These are phyloP conservation scores for Enteromius anoplus DNA, from an alignment of 2,797 vertebrate species.

Conservation along the genomic window DNA sequence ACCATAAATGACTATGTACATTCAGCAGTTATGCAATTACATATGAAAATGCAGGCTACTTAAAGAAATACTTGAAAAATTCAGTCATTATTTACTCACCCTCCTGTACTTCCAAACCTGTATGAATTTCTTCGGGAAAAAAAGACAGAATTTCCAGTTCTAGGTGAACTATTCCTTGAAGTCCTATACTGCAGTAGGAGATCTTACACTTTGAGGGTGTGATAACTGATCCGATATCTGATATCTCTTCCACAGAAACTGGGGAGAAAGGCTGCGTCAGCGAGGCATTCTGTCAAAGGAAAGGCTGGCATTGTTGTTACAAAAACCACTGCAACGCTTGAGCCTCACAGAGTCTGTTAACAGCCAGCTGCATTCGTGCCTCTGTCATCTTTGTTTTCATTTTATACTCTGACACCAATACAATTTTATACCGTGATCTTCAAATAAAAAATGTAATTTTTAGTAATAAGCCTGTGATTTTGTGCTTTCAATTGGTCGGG, in stretches of 20 bases:
- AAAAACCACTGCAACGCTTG: constrained; percentile 66
- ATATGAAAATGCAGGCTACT: too few relatives aligned
- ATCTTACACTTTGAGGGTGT: not conserved
- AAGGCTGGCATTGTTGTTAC: constrained; percentile 69
- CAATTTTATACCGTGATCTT: not conserved
- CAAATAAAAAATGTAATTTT: not conserved
- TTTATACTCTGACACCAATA: not conserved
- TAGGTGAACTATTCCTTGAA: too few relatives aligned
- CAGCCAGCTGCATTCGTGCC: not conserved
- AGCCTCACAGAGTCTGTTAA: constrained; percentile 18
- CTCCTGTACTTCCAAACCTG: too few relatives aligned
- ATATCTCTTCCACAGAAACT: constrained; percentile 54
- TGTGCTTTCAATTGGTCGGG: not conserved
- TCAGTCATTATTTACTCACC: too few relatives aligned
- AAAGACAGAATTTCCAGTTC: too few relatives aligned
- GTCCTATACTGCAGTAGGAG: not conserved
- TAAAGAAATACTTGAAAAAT: too few relatives aligned
- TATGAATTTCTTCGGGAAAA: too few relatives aligned
- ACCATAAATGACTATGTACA: too few relatives aligned
- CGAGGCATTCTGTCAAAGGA: constrained; percentile 52
- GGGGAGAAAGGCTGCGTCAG: constrained; percentile 73
- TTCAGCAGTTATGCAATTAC: too few relatives aligned
- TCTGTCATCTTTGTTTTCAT: not conserved
- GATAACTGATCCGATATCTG: not conserved
- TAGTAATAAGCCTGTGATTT: not conserved